Conservation (phyloP, 2,113 vertebrate species). For the Pitta sordida region DNA sequence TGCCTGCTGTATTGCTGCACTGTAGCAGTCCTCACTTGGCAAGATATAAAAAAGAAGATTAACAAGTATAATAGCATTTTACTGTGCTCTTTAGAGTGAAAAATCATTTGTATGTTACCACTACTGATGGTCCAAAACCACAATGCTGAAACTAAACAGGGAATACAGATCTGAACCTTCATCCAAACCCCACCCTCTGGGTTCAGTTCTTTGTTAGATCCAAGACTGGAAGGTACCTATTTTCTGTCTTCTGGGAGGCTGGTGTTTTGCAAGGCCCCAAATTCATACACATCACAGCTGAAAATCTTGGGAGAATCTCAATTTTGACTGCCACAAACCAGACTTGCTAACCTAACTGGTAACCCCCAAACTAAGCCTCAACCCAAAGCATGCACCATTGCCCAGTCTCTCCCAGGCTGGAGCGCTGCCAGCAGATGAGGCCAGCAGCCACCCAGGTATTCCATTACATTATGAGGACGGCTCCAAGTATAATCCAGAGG, state of each 20-base stretch:
- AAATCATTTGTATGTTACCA: constrained; percentile 51
- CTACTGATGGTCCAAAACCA: constrained; percentile 46
- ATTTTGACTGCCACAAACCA: constrained; percentile 16
- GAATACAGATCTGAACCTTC: constrained; percentile 34
- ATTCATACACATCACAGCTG: constrained; percentile 5
- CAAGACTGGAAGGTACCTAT: constrained; percentile 61
- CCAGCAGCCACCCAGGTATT: neutral
- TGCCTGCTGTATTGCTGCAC: neutral
- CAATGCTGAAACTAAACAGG: constrained; percentile 48
- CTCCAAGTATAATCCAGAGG: constrained; percentile 14
- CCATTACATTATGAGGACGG: neutral
- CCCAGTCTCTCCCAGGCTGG: neutral
- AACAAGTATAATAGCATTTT: constrained; percentile 54
- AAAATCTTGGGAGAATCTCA: constrained; percentile 12
- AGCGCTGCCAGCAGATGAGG: neutral
- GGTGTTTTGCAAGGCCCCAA: neutral
- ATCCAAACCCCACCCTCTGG: constrained; percentile 50
- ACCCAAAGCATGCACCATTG: neutral
- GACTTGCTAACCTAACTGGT: neutral
- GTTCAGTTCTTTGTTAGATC: constrained; percentile 26
- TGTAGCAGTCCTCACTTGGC: constrained; percentile 9
- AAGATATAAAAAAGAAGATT: constrained; percentile 59
- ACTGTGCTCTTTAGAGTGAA: constrained; percentile 30
- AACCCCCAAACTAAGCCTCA: constrained; percentile 13
- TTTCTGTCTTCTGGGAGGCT: constrained; percentile 38